Evolutionary conservation across 2,113 vertebrate genomes (phyloP), one percentile per base, ranked within the genome.

Genomic region (Mus spicilegus): DNA sequence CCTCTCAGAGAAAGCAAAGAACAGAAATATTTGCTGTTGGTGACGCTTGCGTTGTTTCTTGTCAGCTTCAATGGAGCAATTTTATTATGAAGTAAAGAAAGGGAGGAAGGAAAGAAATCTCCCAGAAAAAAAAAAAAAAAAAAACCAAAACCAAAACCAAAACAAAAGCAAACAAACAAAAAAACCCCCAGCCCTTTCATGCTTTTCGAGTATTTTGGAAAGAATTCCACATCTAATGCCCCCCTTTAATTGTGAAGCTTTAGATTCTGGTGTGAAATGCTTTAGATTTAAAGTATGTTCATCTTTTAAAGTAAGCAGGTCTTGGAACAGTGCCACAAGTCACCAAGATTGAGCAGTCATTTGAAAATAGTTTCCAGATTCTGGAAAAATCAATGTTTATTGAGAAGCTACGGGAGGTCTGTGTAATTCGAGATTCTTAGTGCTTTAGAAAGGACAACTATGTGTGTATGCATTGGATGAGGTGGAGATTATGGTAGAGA

Each of bases 241-340:
- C 76, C 76, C 54, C 80, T 92, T 81, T 24, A 75, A 20, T 91
- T 16, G 1, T 42, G 6, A n/a, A 72, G 4, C 12, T 93, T 2
- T 82, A 58, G 77, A n/a, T 65, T 85, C n/a, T 33, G 12, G 65
- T 78, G 17, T 80, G n/a, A 93, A 7, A 91, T 81, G 67, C 11
- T 97, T 91, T 93, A 70, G 14, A 85, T 87, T 92, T 87, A 91
- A 49, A 98, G 39, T 90, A 89, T 49, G 61, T 78, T 84, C 11
- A 33, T 36, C 33, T 85, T 95, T 85, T 73, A 56, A 81, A 84
- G 56, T 89, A 85, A 93, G 54, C 65, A 20, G 90, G 58, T 26
- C 56, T 82, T n/a, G 69, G 81, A 73, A 16, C 54, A 75, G 93
- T 92, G 87, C 86, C 76, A 19, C 28, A 33, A 76, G 49, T 63